A percentile compares a stretch with the other conserved stretches of the same genome.
phyloP scores from a whole-genome alignment of 2,888 invertebrate genomes.

The Drosophila pseudotakahashii region DNA sequence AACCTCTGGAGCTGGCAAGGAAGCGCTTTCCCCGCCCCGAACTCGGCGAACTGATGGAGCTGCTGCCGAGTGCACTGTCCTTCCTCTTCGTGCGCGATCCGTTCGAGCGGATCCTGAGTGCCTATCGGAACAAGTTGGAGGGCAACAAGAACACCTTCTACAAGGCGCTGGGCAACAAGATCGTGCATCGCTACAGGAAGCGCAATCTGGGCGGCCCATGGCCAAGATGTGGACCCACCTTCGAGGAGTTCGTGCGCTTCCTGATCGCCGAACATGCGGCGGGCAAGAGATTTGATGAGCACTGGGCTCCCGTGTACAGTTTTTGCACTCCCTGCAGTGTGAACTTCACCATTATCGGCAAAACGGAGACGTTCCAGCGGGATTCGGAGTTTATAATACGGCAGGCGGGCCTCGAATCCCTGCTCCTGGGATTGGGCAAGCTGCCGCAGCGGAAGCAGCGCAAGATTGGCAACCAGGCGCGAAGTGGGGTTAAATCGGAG shows the following conservation, averaged over 20 bases:
- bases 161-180: slow-evolving; percentile 88
- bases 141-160: slow-evolving; percentile 89
- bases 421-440: slow-evolving; percentile 85
- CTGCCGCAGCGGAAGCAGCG: slow-evolving; percentile 85
- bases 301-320: slow-evolving; percentile 88
- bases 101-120: slow-evolving; percentile 89
- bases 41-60: slow-evolving; percentile 87
- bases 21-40: slow-evolving; percentile 89
- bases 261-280: slow-evolving; percentile 87
- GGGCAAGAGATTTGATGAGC: slow-evolving; percentile 86
- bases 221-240: slow-evolving; percentile 86
- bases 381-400: slow-evolving; percentile 87
- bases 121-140: slow-evolving; percentile 90
- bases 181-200: slow-evolving; percentile 86
- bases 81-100: slow-evolving; percentile 90
- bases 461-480: slow-evolving; percentile 85
- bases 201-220: slow-evolving; percentile 52
- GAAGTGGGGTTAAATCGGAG: slow-evolving; percentile 81
- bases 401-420: slow-evolving; percentile 86
- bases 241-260: slow-evolving; percentile 90
- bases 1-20: slow-evolving; percentile 88
- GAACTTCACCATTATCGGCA: slow-evolving; percentile 88
- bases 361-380: slow-evolving; percentile 87
- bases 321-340: slow-evolving; percentile 89
- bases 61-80: slow-evolving; percentile 87